These are phyloP conservation scores for Stegana nigrithorax DNA, from an alignment of 2,888 invertebrate species.

Conservation along the genomic window DNA sequence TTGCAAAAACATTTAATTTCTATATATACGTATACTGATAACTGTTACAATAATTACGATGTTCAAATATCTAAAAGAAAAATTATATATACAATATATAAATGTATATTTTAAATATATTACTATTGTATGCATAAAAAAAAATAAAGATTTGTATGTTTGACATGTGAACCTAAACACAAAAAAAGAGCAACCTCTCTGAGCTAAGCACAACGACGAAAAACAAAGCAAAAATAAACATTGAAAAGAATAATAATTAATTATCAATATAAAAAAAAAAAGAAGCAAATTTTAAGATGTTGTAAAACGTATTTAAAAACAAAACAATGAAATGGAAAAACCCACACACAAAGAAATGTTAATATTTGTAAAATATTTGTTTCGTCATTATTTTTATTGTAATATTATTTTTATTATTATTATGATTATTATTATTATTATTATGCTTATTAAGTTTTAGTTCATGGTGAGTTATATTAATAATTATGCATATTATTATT, in stretches of 20 bases:
- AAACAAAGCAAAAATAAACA: neutral
- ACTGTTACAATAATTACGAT: constrained; percentile 36
- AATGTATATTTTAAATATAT: constrained; percentile 13
- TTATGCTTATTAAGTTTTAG: neutral
- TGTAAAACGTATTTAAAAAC: neutral
- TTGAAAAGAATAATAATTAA: neutral
- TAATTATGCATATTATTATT: neutral
- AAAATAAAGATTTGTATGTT: neutral
- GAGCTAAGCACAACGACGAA: constrained; percentile 10
- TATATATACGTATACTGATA: constrained; percentile 33
- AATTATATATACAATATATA: constrained; percentile 20
- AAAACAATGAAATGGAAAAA: neutral
- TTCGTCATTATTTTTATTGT: neutral
- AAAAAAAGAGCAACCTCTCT: neutral
- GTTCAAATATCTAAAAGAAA: constrained; percentile 13
- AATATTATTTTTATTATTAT: too few relatives aligned
- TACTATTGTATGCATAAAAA: neutral
- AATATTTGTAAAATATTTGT: neutral
- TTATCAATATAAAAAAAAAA: neutral
- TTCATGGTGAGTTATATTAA: neutral
- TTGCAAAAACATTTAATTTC: constrained; percentile 29
- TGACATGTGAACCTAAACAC: neutral
- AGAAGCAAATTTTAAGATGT: neutral
- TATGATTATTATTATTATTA: neutral
- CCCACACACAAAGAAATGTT: neutral